Evolutionary conservation across 2,888 invertebrate genomes (phyloP).

Genomic region (Zele albiditarsus): DNA sequence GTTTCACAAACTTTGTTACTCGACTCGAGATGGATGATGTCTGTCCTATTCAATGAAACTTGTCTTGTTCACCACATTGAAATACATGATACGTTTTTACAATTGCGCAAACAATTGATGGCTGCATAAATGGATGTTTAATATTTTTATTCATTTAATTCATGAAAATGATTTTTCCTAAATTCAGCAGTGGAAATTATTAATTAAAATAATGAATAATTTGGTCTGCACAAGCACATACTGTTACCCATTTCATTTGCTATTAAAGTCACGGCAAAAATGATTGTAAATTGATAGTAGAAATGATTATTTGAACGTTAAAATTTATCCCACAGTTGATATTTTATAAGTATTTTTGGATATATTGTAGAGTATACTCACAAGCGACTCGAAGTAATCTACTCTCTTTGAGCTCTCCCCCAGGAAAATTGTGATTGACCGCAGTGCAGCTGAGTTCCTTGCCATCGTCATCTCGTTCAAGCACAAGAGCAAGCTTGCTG

Average conservation of each 20-base stretch:
- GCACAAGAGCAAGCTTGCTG: conserved; percentile 81
- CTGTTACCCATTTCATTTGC: too few species aligned
- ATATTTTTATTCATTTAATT: too few species aligned
- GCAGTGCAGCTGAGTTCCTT: conserved; percentile 88
- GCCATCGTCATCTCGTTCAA: conserved; percentile 86
- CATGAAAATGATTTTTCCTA: too few species aligned
- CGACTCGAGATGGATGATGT: conserved; percentile 10
- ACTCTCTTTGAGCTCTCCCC: conserved; percentile 85
- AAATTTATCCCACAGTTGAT: background rate
- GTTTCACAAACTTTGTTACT: conserved; percentile 38
- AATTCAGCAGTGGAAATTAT: too few species aligned
- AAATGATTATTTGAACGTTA: background rate
- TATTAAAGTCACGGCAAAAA: too few species aligned
- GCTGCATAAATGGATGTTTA: too few species aligned
- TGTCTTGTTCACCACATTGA: background rate
- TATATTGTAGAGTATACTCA: conserved; percentile 75
- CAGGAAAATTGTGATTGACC: conserved; percentile 90
- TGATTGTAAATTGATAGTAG: background rate
- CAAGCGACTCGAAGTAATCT: conserved; percentile 87
- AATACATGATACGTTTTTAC: background rate
- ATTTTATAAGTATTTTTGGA: background rate
- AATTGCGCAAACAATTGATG: background rate
- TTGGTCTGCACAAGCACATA: too few species aligned
- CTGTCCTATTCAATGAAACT: conserved; percentile 1
- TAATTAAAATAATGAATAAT: too few species aligned